Percentiles rank a stretch among this genome's conserved stretches.
These are phyloP conservation scores for Setophaga kirtlandii DNA, from an alignment of 2,113 vertebrate genomes.

Conservation along the genomic window DNA sequence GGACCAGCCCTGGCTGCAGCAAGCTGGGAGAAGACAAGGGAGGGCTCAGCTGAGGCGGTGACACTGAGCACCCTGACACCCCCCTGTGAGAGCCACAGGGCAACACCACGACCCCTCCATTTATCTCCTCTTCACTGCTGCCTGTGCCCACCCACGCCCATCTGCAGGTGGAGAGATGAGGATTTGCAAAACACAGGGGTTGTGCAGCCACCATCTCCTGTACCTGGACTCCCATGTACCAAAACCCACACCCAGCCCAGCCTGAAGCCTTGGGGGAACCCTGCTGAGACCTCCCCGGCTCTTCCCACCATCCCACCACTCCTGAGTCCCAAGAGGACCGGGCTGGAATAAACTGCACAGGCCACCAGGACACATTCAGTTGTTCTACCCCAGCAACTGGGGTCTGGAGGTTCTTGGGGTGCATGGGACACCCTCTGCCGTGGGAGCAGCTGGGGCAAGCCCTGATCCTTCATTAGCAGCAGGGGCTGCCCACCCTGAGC, in stretches of 20 bases:
- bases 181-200: neutral
- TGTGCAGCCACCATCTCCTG: neutral
- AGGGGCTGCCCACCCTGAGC: neutral
- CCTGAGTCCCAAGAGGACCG: fast-evolving
- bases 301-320: neutral
- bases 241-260: neutral
- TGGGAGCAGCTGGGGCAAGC: fast-evolving
- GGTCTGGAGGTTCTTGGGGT: neutral
- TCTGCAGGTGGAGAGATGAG: fast-evolving
- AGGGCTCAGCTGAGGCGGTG: neutral
- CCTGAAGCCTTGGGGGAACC: neutral
- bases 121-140: fast-evolving
- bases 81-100: neutral
- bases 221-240: fast-evolving
- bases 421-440: neutral
- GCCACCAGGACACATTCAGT: neutral
- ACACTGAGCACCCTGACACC: neutral
- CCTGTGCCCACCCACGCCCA: fast-evolving
- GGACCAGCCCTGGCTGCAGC: neutral
- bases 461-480: neutral
- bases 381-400: fast-evolving
- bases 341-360: neutral
- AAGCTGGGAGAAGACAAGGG: neutral
- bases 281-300: neutral
- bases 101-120: neutral